A percentile compares a stretch with the other conserved stretches of the same genome.
Conservation (phyloP, 2,113 vertebrate species). For the Rhea pennata region DNA sequence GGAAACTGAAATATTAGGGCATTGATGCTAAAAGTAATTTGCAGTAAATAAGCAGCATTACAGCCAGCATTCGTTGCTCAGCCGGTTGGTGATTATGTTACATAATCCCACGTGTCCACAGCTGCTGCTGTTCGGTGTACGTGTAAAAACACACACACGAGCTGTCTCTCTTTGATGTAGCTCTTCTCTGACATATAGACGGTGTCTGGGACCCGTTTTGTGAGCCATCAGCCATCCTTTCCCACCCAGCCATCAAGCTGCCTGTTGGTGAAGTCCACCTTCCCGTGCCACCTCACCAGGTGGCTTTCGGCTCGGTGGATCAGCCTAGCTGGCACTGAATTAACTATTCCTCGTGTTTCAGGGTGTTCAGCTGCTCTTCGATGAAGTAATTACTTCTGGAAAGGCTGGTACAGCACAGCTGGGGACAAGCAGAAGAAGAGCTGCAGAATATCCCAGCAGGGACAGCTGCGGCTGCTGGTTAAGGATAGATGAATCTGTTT, state of each 20-base stretch:
- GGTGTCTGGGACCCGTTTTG: neutral
- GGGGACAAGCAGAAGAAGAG: neutral
- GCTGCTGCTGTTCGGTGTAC: neutral
- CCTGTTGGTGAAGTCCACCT: neutral
- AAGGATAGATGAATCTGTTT: constrained; percentile 40
- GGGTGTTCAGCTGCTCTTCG: neutral
- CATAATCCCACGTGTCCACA: neutral
- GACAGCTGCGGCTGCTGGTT: constrained; percentile 48
- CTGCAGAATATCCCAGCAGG: constrained; percentile 24
- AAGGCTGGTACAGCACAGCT: constrained; percentile 31
- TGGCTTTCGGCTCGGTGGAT: neutral
- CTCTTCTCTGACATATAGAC: neutral
- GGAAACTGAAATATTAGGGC: neutral
- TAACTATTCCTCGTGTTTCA: constrained; percentile 22
- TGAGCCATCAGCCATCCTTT: neutral
- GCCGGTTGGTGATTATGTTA: neutral
- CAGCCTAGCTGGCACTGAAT: neutral
- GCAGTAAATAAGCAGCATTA: neutral
- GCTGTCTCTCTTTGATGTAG: neutral
- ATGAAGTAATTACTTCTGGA: constrained; percentile 39
- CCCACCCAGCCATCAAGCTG: neutral
- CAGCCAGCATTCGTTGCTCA: neutral
- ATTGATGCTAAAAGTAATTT: neutral
- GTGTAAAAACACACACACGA: too few species aligned
- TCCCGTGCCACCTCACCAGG: fast-evolving